These are phyloP conservation scores for Ecdyonurus torrentis DNA, from an alignment of 2,888 invertebrate species.

Conservation along the genomic window DNA sequence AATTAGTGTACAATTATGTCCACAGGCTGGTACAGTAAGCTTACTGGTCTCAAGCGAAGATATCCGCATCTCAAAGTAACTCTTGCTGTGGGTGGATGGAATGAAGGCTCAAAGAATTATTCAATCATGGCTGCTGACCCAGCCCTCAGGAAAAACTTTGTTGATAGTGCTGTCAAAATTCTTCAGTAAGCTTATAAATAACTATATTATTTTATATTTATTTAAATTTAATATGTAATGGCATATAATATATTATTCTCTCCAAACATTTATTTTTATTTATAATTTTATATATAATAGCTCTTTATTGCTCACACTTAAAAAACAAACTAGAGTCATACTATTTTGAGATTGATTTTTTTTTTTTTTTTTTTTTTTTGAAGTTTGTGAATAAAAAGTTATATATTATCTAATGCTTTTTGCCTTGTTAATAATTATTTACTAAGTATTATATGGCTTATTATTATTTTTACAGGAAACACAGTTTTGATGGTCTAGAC, in stretches of 20 bases:
- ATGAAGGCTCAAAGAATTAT: constrained; percentile 24
- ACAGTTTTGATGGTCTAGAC: constrained; percentile 60
- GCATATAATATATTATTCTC: neutral
- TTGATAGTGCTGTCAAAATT: constrained; percentile 50
- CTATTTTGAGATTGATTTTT: too few relatives aligned
- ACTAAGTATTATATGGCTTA: too few relatives aligned
- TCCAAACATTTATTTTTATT: constrained; percentile 17
- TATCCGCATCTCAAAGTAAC: constrained; percentile 54
- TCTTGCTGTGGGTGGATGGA: constrained; percentile 38
- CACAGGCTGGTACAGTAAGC: constrained; percentile 39
- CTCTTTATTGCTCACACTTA: neutral
- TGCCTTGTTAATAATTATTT: too few relatives aligned
- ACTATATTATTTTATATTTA: constrained; percentile 1
- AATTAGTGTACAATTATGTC: too few relatives aligned
- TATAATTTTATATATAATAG: constrained; percentile 8
- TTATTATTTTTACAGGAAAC: constrained; percentile 43
- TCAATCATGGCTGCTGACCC: constrained; percentile 21
- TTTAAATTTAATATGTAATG: neutral
- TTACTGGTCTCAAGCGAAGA: constrained; percentile 44
- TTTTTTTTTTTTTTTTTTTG: too few relatives aligned
- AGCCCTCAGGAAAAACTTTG: constrained; percentile 26
- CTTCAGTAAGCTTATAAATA: constrained; percentile 40
- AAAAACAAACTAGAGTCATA: neutral
- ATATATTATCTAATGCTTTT: too few relatives aligned
- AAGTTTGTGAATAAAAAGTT: too few relatives aligned